Percentiles rank a stretch among this genome's conserved stretches.
phyloP scores from a whole-genome alignment of 2,113 vertebrate genomes.

The Motacilla alba region DNA sequence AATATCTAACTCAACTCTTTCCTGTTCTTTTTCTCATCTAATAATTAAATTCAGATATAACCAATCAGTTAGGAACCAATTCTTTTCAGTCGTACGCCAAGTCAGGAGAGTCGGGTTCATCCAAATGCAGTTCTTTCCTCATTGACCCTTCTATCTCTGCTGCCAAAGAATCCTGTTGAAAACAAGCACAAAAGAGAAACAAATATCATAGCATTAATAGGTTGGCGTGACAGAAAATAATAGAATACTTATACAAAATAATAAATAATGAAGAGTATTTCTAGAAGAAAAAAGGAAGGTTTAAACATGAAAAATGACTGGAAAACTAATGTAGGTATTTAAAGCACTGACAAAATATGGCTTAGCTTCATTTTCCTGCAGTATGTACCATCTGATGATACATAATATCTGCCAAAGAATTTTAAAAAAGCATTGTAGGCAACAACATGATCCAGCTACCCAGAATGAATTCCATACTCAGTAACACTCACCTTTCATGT shows the following conservation, averaged over 20 bases:
- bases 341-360: background rate
- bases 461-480: background rate
- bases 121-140: conserved; percentile 94
- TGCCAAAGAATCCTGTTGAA: conserved; percentile 91
- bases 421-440: background rate
- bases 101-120: conserved; percentile 89
- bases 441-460: background rate
- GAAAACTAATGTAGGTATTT: background rate
- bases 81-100: conserved; percentile 66
- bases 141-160: conserved; percentile 98
- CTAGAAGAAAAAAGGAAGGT: background rate
- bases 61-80: background rate
- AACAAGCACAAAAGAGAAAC: conserved; percentile 16
- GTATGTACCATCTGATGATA: background rate
- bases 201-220: background rate
- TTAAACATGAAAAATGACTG: background rate
- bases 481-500: background rate
- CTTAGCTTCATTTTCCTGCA: background rate
- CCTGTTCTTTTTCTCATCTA: background rate
- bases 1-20: background rate
- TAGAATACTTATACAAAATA: background rate
- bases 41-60: background rate
- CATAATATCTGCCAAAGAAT: background rate
- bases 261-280: background rate
- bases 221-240: background rate